Conservation (phyloP, 2,113 vertebrate genomes). For the Spermophilus dauricus region DNA sequence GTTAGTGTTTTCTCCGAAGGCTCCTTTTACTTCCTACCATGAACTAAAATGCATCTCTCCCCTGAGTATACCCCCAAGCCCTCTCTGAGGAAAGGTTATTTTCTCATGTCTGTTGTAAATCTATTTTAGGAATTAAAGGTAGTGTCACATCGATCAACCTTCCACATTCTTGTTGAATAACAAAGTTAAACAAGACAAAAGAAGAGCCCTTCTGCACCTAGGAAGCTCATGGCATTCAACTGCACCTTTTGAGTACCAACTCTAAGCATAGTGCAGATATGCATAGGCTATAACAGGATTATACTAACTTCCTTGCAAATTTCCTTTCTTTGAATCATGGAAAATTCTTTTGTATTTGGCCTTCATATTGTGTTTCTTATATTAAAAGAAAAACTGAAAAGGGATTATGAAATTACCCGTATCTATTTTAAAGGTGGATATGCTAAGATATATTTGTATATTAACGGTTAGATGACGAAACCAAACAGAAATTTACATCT, state of each 20-base stretch:
- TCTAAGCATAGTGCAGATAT: not conserved
- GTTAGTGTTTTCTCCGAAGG: not conserved
- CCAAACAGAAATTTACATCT: not conserved
- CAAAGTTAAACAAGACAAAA: slow-evolving; percentile 54
- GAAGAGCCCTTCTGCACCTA: not conserved
- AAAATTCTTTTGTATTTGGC: not conserved
- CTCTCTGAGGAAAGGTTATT: slow-evolving; percentile 62
- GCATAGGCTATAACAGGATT: not conserved
- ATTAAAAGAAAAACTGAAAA: not conserved
- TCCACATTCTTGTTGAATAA: slow-evolving; percentile 27
- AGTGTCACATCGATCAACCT: slow-evolving; percentile 16
- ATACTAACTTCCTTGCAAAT: not conserved
- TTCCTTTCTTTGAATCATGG: slow-evolving; percentile 18
- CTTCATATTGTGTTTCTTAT: slow-evolving; percentile 19
- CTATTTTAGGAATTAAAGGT: slow-evolving; percentile 65
- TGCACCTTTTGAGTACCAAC: not conserved
- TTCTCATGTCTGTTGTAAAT: slow-evolving; percentile 58
- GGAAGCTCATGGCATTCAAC: not conserved
- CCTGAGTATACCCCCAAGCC: not conserved
- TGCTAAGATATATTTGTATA: not conserved
- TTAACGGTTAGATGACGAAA: slow-evolving; percentile 23
- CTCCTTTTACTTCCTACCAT: not conserved
- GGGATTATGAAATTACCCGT: not conserved
- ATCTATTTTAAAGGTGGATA: not conserved
- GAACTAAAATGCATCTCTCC: slow-evolving; percentile 40